Evolutionary conservation across 2,888 invertebrate species (phyloP).

Genomic region (Yponomeuta malinellus): DNA sequence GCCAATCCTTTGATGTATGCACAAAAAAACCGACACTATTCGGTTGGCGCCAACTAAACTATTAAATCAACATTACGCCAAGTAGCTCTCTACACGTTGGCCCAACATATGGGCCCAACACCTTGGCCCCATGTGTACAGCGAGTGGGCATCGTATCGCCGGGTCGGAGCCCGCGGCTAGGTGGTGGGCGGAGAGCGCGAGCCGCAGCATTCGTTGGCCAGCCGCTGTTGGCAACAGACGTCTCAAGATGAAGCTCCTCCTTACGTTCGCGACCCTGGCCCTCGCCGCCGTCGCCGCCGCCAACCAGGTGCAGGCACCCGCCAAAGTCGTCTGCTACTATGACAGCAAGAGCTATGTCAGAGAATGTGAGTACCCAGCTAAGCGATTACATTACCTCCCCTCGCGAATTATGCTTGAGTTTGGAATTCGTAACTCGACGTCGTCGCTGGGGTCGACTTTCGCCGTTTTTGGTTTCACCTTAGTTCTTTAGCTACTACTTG

Average conservation of each 20-base stretch:
- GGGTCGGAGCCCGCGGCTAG: constrained; percentile 24
- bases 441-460: background rate
- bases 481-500: background rate
- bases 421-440: background rate
- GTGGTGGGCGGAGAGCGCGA: constrained; percentile 20
- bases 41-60: too few relatives aligned
- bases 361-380: constrained; percentile 76
- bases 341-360: constrained; percentile 81
- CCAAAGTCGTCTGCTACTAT: constrained; percentile 83
- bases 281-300: constrained; percentile 44
- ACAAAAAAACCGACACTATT: too few relatives aligned
- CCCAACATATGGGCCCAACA: too few relatives aligned
- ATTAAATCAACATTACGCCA: too few relatives aligned
- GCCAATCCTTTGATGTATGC: too few relatives aligned
- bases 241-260: constrained; percentile 44
- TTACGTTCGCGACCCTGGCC: constrained; percentile 33
- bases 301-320: constrained; percentile 52
- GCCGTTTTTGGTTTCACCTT: background rate
- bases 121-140: too few relatives aligned
- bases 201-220: constrained; percentile 51
- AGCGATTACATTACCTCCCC: constrained; percentile 31
- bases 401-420: constrained; percentile 27
- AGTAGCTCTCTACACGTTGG: too few relatives aligned
- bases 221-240: constrained; percentile 50
- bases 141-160: constrained; percentile 3